Conservation (phyloP, 2,113 vertebrate genomes). For the Tympanuchus pallidicinctus region DNA sequence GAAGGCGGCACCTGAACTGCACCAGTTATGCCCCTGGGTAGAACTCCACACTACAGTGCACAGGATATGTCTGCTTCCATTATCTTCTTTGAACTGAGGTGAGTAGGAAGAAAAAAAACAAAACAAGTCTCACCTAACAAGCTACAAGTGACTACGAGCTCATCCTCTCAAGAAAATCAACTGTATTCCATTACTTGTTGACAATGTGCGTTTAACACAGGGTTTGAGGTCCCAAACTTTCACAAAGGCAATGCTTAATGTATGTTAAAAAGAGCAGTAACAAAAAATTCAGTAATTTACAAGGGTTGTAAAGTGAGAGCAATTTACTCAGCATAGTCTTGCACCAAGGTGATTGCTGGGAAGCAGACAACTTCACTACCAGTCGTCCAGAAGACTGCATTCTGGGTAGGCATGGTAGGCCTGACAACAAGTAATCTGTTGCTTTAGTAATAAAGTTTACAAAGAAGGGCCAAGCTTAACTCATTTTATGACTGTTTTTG, state of each 20-base stretch:
- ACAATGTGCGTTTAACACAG: background rate
- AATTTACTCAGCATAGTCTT: background rate
- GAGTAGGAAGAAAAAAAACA: background rate
- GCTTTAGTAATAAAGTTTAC: background rate
- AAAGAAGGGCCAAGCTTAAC: background rate
- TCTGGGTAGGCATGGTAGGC: background rate
- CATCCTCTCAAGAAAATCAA: background rate
- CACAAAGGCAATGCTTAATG: background rate
- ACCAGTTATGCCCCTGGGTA: slow-evolving; percentile 6
- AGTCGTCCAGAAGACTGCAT: background rate
- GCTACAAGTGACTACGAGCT: background rate
- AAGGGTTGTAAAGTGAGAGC: background rate
- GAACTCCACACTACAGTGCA: background rate
- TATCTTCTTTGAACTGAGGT: background rate
- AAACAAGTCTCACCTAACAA: background rate
- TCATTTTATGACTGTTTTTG: background rate
- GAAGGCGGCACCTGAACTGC: background rate
- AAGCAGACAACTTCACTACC: background rate
- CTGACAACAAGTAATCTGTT: background rate
- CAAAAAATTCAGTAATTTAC: background rate
- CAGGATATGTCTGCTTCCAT: slow-evolving; percentile 21
- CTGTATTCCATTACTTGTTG: background rate
- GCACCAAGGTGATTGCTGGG: background rate
- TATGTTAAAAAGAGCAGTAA: background rate
- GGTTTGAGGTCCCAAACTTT: background rate